Evolutionary conservation across 2,113 vertebrate genomes (phyloP), one percentile per base, ranked within the genome.

Genomic region (Pygoscelis antarcticus): DNA sequence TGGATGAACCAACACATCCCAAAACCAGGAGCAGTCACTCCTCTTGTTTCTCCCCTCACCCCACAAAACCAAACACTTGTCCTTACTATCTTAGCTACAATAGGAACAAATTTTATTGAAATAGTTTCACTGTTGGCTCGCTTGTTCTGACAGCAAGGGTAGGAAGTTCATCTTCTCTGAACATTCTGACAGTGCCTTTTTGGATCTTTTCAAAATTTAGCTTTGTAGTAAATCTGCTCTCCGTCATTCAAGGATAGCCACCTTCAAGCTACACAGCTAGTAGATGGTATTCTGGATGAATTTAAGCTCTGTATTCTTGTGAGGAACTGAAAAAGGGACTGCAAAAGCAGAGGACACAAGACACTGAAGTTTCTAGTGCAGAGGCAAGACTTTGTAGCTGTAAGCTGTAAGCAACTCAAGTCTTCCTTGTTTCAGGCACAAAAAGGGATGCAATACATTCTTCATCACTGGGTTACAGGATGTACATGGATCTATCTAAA

Each of bases 91-190:
- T 70, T 19, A 19, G 55, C 72, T 78, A 78, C 42, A 58, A 58
- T 0, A 75, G 34, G n/a, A 16, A 87, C 9, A 93, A 51, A 27
- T 87, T 95, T 93, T 95, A 93, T 71, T 94, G 26, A 36, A 84
- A 46, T 4, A 29, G 22, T 47, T 95, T 82, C 60, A 62, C 32
- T 34, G 17, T 2, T 79, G 74, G 13, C 40, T 94, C 1, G 2
- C 38, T 87, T 78, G 29, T 68, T 32, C 64, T 29, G 32, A 75
- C 29, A 90, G 27, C 40, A 77, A 49, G 32, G 15, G 15, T 11
- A 66, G 13, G 36, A 87, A 52, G 58, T n/a, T 91, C 36, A 61
- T 72, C 34, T 81, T 95, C 77, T 90, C 44, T 34, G 49, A 83
- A 20, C 19, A 40, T 72, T 87, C 14, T 3, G 22, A 6, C 38